phyloP scores from a whole-genome alignment of 2,888 invertebrate species.

The Spisula subtruncata region DNA sequence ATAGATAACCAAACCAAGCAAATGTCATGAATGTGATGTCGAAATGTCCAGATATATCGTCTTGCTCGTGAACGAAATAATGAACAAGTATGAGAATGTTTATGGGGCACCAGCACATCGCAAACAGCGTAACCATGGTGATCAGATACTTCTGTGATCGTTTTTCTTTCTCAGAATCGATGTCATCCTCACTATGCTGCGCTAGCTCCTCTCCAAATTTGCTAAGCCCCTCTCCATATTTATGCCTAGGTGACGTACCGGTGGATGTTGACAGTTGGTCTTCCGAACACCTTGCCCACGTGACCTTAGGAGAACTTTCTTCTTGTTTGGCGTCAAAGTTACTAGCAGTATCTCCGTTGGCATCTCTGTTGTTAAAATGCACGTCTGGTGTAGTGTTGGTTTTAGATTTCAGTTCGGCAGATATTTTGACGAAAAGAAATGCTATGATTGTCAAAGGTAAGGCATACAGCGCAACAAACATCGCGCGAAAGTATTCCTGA shows the following conservation, averaged over 20 bases:
- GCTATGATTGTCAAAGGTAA: slow-evolving; percentile 90
- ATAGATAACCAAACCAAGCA: slow-evolving; percentile 92
- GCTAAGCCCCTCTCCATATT: slow-evolving; percentile 23
- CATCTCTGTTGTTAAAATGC: slow-evolving; percentile 71
- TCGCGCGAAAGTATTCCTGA: slow-evolving; percentile 86
- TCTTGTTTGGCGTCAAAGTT: slow-evolving; percentile 19
- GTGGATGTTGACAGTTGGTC: not conserved
- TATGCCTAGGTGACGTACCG: slow-evolving; percentile 30
- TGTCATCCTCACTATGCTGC: slow-evolving; percentile 82
- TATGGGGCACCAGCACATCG: slow-evolving; percentile 91
- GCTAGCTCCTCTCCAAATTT: slow-evolving; percentile 52
- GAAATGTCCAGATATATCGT: slow-evolving; percentile 91
- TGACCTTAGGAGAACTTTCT: slow-evolving; percentile 50
- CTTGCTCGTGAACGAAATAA: slow-evolving; percentile 90
- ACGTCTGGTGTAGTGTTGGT: slow-evolving; percentile 77
- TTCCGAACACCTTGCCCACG: slow-evolving; percentile 42
- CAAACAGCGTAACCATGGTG: slow-evolving; percentile 91
- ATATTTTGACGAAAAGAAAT: slow-evolving; percentile 91
- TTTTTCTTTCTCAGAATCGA: slow-evolving; percentile 89
- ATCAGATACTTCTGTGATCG: slow-evolving; percentile 91
- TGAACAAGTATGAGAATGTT: slow-evolving; percentile 90
- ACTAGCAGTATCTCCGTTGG: not conserved
- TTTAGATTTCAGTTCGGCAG: slow-evolving; percentile 89
- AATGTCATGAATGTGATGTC: slow-evolving; percentile 92
- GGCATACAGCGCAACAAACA: slow-evolving; percentile 88